Base-by-base conservation (phyloP, 1,140 invertebrate species). In the Onthophagus taurus region DNA sequence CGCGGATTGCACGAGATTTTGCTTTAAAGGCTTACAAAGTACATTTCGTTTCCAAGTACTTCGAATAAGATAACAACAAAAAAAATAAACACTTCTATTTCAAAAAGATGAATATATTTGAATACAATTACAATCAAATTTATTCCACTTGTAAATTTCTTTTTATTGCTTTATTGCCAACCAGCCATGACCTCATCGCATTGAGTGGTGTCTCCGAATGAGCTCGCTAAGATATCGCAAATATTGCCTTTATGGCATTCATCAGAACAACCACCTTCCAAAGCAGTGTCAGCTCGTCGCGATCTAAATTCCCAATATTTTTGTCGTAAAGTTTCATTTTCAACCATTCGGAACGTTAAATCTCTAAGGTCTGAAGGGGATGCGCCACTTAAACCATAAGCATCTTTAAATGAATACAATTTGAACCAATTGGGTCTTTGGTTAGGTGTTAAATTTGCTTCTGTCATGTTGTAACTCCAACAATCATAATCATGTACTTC, bases 401-500 rank as follows among this genome's bases (percentile, higher is more conserved):
- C 72, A 24, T 78, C 69, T 52, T 69, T 75, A 45, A 86, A 81
- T 5, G 76, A 73, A 57, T 85, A 87, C 6, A 81, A 69, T 57
- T 75, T 69, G 35, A 69, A 75, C 82, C 83, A 85, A 19, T 66
- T 55, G 0, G 81, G 81, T n/a, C 3, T 12, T 44, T 63, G 42
- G 6, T 67, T 50, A 0, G 72, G 68, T 1, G 60, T 60, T 12
- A 70, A 44, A 60, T 90, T 91, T 0, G 86, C 85, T 61, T 74
- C 66, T 0, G 81, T 86, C 1, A 90, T 52, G 60, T 91, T 87
- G 52, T 84, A 79, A 2, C 78, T 78, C 66, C 78, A 91, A n/a
- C 80, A 85, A 2, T 80, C 69, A 31, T 77, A 75, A 58, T 88
- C 78, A 18, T 76, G 47, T 1, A 87, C 73, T 52, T 68, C 67